Base-by-base conservation (phyloP, 35 echinoderm and acorn worm genomes). In the Anneissia japonica region DNA sequence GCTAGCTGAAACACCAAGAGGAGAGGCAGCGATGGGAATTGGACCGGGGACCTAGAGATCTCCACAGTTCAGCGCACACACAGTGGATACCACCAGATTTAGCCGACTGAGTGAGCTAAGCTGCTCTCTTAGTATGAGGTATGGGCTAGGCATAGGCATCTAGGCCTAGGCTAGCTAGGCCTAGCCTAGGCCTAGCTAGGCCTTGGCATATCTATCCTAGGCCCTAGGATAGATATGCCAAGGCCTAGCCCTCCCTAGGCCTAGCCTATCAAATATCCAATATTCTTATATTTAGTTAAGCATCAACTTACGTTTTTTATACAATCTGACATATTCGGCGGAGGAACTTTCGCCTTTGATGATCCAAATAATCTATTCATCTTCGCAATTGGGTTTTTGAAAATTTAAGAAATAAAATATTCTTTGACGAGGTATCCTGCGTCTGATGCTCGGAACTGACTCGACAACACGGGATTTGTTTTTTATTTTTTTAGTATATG, bases 351-450 rank as follows among this genome's bases (percentile, higher is more conserved):
- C 0, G 88, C 72, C 76, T 90, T 94, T 87, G 84, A 73, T 74
- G 73, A 83, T 84, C 92, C 92, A 88, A 94, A 94, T 37, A 94
- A 41, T 29, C 92, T 79, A 82, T 94, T 94, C 92, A 94, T 94
- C 32, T 90, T 90, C 80, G 11, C 2, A 19, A 26, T 2, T 12
- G 51, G 11, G 26, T 2, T 64, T 64, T 2, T 26, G 10, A 19
- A 1, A 64, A 23, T 19, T 64, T 12, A 64, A 64, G 51, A 26
- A 64, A 64, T 19, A 64, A 64, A 2, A 26, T 19, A 16, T 26
- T 2, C 10, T 23, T 12, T 19, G 2, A 64, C 1, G 19, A 16
- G 1, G 51, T 64, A 19, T 64, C 2, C 2, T 19, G 21, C 10
- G 21, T 19, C 26, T 9, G 11, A 19, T 6, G 26, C 26, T 64